Conservation (phyloP, 2,797 vertebrate species). For the Lacerta agilis region DNA sequence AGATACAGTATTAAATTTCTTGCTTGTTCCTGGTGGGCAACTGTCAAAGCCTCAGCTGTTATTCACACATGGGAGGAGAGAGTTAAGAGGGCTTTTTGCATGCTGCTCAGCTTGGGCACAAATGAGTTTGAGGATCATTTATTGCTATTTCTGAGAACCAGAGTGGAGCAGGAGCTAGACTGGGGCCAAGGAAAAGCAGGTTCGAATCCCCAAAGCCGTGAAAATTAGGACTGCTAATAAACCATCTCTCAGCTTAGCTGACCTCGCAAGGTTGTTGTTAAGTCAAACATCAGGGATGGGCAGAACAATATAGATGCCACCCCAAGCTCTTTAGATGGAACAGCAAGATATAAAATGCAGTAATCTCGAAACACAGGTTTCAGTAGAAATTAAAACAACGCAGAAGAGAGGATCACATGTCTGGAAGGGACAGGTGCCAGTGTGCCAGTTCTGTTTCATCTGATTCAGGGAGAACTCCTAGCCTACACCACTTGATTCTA, state of each 20-base stretch:
- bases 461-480: neutral
- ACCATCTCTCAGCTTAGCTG: neutral
- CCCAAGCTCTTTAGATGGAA: neutral
- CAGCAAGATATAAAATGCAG: neutral
- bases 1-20: neutral
- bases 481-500: neutral
- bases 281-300: neutral
- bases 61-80: neutral
- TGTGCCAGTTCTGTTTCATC: neutral
- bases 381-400: neutral
- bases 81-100: neutral
- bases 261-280: neutral
- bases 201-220: neutral
- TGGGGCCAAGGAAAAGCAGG: neutral
- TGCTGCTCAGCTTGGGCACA: neutral
- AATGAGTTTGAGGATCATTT: neutral
- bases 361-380: neutral
- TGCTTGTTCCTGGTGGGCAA: neutral
- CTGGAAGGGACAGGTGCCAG: neutral
- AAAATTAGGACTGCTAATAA: neutral
- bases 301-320: neutral
- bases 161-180: neutral
- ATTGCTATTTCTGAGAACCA: neutral
- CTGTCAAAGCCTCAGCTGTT: neutral
- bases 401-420: neutral